phyloP scores from a whole-genome alignment of 2,888 invertebrate species.

The Caenorhabditis sp. region DNA sequence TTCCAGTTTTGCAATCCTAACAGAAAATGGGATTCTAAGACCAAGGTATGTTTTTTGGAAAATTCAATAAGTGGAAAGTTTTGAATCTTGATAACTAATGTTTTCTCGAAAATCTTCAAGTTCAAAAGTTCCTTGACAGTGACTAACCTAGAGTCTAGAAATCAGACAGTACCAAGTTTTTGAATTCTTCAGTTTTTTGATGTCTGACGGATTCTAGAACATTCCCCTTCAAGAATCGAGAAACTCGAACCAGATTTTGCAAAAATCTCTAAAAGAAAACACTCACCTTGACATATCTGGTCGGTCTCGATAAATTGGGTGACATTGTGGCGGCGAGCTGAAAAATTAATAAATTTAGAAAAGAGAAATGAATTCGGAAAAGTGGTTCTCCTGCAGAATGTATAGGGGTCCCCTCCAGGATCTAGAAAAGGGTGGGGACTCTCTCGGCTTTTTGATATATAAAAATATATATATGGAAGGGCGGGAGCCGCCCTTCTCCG shows the following conservation, averaged over 20 bases:
- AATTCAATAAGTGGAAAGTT: too few relatives aligned
- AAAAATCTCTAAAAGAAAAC: background rate
- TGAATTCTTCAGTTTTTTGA: too few relatives aligned
- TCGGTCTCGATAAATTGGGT: slow-evolving; percentile 71
- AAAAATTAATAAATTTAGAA: background rate
- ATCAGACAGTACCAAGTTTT: background rate
- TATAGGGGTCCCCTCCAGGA: background rate
- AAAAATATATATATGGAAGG: slow-evolving; percentile 27
- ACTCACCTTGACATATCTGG: slow-evolving; percentile 68
- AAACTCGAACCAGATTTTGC: background rate
- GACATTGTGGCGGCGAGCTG: slow-evolving; percentile 71
- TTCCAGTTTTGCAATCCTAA: too few relatives aligned
- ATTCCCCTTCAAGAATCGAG: too few relatives aligned
- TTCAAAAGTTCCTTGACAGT: too few relatives aligned
- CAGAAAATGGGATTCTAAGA: too few relatives aligned
- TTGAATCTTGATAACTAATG: too few relatives aligned
- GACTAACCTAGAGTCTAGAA: background rate
- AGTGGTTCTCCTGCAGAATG: slow-evolving; percentile 21
- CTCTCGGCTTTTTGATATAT: slow-evolving; percentile 47
- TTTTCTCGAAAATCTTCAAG: too few relatives aligned
- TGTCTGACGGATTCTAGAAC: too few relatives aligned
- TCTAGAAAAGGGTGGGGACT: too few relatives aligned
- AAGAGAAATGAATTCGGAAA: slow-evolving; percentile 8
- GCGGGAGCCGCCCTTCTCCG: slow-evolving; percentile 13
- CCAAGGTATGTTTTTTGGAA: too few relatives aligned